Base-by-base conservation (phyloP, 2,888 invertebrate species). In the Mythimna ferrago region DNA sequence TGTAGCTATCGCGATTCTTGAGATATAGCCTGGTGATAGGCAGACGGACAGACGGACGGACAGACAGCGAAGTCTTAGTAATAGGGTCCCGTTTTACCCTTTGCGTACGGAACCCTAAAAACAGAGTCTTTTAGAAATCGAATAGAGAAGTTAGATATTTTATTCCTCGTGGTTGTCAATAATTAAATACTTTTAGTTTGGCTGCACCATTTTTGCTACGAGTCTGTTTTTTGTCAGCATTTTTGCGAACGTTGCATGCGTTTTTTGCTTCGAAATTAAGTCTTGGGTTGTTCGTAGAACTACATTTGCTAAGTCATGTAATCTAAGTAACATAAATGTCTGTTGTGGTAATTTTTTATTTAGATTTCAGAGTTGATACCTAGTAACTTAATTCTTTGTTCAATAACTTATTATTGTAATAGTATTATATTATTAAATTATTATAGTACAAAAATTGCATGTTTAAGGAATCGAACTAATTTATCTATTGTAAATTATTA, bases 241-340 rank as follows among this genome's bases (percentile, higher is more conserved):
- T 53, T 62, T 61, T 38, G 19, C 44, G 48, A 26, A 14, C 19
- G 21, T 14, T 65, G 51, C 21, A 78, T 14, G 5, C 10, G 19
- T 68, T 67, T 71, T 74, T 75, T 73, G 61, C 60, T 51, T 48
- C n/a, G 32, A 19, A 41, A 71, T 66, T 21, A 57, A 32, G 19
- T 38, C 26, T 57, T 58, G 32, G 4, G n/a, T 58, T 0, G 53
- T 51, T 71, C 62, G 51, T 56, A 58, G 56, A 58, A 61, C 48
- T 16, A 21, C 4, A 6, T 32, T 65, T 71, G 48, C 38, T 16
- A 54, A 58, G 61, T 76, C 62, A 71, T 41, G 11, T 54, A 32
- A 76, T 76, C 66, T 38, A 63, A 57, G 44, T 9, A 53, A 51
- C 19, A 41, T 38, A 19, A 3, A n/a, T 54, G 35, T 61, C 61